These are phyloP conservation scores for Gnathonemus longibarbis DNA, from an alignment of 2,113 vertebrate species.

Conservation along the genomic window DNA sequence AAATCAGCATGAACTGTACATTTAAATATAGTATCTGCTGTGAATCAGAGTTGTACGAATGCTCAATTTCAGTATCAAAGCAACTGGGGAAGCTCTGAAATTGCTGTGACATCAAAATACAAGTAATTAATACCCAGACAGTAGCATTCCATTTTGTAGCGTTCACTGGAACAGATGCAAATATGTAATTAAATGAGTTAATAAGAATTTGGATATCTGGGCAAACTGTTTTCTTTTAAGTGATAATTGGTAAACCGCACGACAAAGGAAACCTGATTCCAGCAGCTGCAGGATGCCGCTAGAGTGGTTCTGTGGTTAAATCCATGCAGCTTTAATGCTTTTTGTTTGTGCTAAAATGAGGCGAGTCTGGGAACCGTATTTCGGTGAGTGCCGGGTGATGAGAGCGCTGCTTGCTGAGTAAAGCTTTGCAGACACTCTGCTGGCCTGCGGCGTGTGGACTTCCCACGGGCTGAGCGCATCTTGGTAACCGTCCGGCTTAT, in stretches of 20 bases:
- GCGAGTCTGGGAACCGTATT: background rate
- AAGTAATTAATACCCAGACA: background rate
- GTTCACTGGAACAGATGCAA: background rate
- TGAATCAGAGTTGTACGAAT: background rate
- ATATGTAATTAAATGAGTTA: background rate
- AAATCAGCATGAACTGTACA: background rate
- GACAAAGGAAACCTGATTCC: background rate
- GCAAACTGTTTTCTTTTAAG: background rate
- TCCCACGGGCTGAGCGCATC: background rate
- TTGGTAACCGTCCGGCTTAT: background rate
- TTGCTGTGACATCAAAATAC: background rate
- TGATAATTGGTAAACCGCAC: background rate
- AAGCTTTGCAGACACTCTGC: background rate
- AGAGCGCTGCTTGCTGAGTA: background rate
- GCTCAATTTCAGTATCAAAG: background rate
- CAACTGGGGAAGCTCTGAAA: background rate
- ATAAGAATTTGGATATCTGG: background rate
- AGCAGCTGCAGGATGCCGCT: background rate
- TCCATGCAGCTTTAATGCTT: background rate
- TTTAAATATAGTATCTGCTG: background rate
- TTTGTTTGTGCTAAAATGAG: background rate
- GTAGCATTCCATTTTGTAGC: background rate
- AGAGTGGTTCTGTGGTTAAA: background rate
- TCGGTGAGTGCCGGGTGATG: background rate
- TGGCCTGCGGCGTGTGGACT: background rate